Percentiles rank a stretch among this genome's conserved stretches.
phyloP scores from a whole-genome alignment of 2,888 invertebrate genomes.

The Ernsta delagoae region DNA sequence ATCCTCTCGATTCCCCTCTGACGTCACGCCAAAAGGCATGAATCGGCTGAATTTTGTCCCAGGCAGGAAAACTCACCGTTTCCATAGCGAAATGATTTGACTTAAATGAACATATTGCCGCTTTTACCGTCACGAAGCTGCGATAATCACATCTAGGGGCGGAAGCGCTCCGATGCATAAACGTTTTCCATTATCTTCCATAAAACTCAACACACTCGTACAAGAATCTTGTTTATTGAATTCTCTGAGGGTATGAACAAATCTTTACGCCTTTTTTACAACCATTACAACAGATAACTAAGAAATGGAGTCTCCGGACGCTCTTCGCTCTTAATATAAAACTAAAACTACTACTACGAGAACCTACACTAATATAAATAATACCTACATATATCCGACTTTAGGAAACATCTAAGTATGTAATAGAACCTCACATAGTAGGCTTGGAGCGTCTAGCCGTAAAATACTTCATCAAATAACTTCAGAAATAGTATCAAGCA shows the following conservation, averaged over 20 bases:
- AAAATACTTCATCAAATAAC: background rate
- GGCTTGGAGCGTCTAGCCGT: background rate
- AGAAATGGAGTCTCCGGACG: too few species aligned
- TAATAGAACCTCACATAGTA: background rate
- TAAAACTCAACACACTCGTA: background rate
- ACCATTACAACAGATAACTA: too few species aligned
- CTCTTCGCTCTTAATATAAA: too few species aligned
- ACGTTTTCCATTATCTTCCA: constrained; percentile 1
- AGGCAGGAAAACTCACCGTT: background rate
- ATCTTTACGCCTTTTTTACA: too few species aligned
- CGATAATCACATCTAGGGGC: background rate
- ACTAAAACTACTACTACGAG: too few species aligned
- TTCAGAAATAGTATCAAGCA: background rate
- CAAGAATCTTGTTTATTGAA: background rate
- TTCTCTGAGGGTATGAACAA: background rate
- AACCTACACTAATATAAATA: too few species aligned
- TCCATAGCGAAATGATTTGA: background rate
- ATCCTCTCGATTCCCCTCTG: too few species aligned
- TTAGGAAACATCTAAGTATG: background rate
- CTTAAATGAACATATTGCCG: background rate
- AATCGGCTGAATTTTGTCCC: background rate
- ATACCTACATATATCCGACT: too few species aligned
- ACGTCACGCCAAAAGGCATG: background rate
- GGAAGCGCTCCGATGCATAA: background rate
- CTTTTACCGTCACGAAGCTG: background rate